Base-by-base conservation (phyloP, 2,797 vertebrate species). In the Babyrousa celebensis region DNA sequence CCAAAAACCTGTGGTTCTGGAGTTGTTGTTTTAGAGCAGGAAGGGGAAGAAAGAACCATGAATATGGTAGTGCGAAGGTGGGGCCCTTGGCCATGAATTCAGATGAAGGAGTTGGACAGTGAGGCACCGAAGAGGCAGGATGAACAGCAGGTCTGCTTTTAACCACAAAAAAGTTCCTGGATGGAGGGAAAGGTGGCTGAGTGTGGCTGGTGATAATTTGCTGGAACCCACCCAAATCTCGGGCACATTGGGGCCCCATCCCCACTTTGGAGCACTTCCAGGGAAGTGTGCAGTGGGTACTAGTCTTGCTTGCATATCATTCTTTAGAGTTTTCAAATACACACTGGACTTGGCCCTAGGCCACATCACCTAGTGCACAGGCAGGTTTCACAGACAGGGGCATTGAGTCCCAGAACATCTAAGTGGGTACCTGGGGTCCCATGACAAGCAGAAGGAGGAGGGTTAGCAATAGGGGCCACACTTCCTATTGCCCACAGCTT, bases 341-440 rank as follows among this genome's bases (percentile, higher is more conserved):
- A 74, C 75, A 5, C n/a, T 85, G 91, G 70, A 60, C 84, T 95
- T 96, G 89, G 67, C 82, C 18, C 48, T 85, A 56, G 79, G 63
- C 21, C 56, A 85, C 83, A 85, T 93, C 60, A 16, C 85, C 52
- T 70, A 48, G 48, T 40, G 62, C 70, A 80, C 67, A 67, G 43
- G 54, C 32, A 82, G 58, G 20, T 94, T 87, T 92, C 71, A 82
- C 7, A 62, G 83, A 82, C 12, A 77, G 96, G 85, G 95, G 92
- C 32, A 32, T 9, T 70, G 90, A 85, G 84, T 80, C 65, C 63
- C 36, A n/a, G 93, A 85, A 52, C 67, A 90, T 23, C 70, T 56
- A 68, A 71, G 15, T 89, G 90, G 84, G 29, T 62, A 65, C 56
- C 52, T 23, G 77, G 77, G 74, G 85, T 91, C 52, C 65, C 6